Percentiles rank a stretch among this genome's conserved stretches.
Conservation (phyloP, 2,888 invertebrate species). For the Hirtodrosophila trivittata region DNA sequence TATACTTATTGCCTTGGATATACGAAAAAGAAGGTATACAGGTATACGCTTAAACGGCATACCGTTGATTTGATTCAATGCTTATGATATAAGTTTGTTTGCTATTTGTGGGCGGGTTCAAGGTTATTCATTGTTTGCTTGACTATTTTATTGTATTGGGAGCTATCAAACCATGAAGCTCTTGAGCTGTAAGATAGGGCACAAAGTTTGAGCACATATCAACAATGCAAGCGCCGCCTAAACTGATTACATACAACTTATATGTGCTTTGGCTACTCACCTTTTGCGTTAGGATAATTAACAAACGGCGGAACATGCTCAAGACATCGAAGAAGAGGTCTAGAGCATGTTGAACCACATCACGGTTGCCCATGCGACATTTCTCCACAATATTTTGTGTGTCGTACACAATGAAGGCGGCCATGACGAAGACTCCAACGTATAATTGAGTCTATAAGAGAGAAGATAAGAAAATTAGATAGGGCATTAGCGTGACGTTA, state of each 20-base stretch:
- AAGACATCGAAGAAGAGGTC: constrained; percentile 98
- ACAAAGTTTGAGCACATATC: constrained; percentile 26
- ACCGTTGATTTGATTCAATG: constrained; percentile 58
- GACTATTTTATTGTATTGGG: constrained; percentile 10
- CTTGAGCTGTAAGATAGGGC: constrained; percentile 65
- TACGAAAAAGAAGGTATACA: constrained; percentile 25
- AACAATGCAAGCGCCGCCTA: constrained; percentile 10
- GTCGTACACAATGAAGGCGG: constrained; percentile 97
- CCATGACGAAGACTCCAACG: constrained; percentile 94
- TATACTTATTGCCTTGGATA: constrained; percentile 71
- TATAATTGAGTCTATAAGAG: constrained; percentile 90
- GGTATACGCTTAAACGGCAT: constrained; percentile 36
- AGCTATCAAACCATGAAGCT: constrained; percentile 63
- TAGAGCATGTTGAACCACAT: constrained; percentile 95
- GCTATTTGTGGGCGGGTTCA: constrained; percentile 16
- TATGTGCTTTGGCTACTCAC: constrained; percentile 85
- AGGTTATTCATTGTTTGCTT: constrained; percentile 23
- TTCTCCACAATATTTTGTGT: constrained; percentile 99
- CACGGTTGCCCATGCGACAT: constrained; percentile 93
- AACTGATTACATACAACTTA: too few species aligned
- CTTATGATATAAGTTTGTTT: constrained; percentile 30
- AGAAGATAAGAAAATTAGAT: constrained; percentile 5
- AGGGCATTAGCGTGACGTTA: too few species aligned
- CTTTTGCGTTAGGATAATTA: constrained; percentile 95
- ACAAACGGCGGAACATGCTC: constrained; percentile 95